Base-by-base conservation (phyloP, 1,140 invertebrate genomes). In the Ostrea denselamellosa region DNA sequence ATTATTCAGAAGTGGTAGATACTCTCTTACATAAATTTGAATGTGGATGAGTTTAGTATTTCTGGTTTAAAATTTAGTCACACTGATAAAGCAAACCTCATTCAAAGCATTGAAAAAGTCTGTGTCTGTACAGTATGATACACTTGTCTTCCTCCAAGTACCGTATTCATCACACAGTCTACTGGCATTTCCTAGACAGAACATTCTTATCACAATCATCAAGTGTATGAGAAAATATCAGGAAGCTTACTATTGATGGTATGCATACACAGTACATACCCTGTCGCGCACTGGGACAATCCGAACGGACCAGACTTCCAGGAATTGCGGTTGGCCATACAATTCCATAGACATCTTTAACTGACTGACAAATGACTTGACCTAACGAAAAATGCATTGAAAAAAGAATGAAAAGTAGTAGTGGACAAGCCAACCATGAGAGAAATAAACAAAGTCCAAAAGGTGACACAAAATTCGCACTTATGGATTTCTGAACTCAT, bases 111-210 rank as follows among this genome's bases (percentile, higher is more conserved):
- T 77, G 0, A 25, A 77, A 77, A 77, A 34, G 2, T 77, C 68
- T 77, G 12, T 25, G 12, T 77, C 68, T 3, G 25, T 25, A 77
- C 68, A 77, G 25, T 77, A 77, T 4, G 68, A 77, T 25, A 77
- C 28, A 14, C 68, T 25, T 28, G 68, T 77, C 1, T 77, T 77
- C 68, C 12, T 77, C 68, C 68, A 77, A 1, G 22, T 34, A 14
- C 68, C 68, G 28, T 12, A 28, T 34, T 34, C 14, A 77, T 77
- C 68, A 77, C 68, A 77, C 7, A 77, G 28, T 77, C 68, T 77
- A 25, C 68, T 77, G 14, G 68, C 68, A 34, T 77, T 77, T 12
- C 68, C 68, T 77, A 77, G 1, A 34, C 3, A 68, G 25, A 68
- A 68, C 22, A 56, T 9, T 12, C 54, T 0, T 56, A 2, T 12